Evolutionary conservation across 1,140 invertebrate genomes (phyloP), one percentile per base, ranked within the genome.

Genomic region (Zaprionus camerounensis): DNA sequence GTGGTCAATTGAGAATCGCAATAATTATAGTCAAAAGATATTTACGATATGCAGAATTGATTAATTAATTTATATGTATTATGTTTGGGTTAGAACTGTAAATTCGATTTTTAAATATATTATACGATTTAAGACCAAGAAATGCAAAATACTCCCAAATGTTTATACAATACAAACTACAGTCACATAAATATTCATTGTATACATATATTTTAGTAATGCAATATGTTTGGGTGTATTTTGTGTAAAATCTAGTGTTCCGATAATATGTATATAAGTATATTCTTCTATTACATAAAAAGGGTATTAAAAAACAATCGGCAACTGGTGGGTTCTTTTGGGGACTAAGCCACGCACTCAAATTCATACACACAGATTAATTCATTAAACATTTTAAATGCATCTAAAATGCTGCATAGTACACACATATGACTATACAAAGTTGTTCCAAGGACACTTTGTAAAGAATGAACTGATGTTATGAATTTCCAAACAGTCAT

Each of bases 41-140:
- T 66, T 55, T 71, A 51, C 26, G 36, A 78, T 58, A 69, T 69
- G 51, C 53, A 58, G 41, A 49, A 41, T 63, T 24, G 2, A 57
- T 41, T 51, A 44, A 51, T 81, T 62, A 44, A 36, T 49, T 62
- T 38, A 49, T 49, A 67, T 67, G 55, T 58, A 44, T 46, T 68
- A 49, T 11, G 12, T 69, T 82, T 26, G 57, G 63, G 69, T 70
- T 58, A 58, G 70, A 75, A 71, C 66, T 76, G 71, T 86, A 79
- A 84, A 84, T 86, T 86, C 78, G 82, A 78, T 71, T 44, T 78
- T 46, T 9, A 68, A 68, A 69, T 38, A 64, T 71, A 49, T 73
- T 70, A 68, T 51, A 53, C 22, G 9, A 70, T 22, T 51, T 62
- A 12, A 51, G 22, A 49, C 51, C 66, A 70, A 74, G 66, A 62